These are phyloP conservation scores for Umimayanthus chanpuru DNA, from an alignment of 92 coral and sea anemone genomes.

Conservation along the genomic window DNA sequence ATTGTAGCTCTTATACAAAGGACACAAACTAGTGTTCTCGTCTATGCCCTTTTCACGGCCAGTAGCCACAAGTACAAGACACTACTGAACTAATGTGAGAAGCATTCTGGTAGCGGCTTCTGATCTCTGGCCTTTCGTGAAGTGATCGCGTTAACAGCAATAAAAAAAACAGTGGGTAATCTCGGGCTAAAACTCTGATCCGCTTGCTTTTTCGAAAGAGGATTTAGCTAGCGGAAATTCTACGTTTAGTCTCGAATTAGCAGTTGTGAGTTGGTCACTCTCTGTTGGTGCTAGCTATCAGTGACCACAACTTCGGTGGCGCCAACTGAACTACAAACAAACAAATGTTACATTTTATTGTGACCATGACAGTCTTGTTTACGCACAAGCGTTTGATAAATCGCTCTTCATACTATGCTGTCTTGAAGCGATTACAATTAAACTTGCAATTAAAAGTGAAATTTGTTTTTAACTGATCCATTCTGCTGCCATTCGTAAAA, in stretches of 20 bases:
- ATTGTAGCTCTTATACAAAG: not conserved
- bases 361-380: not conserved
- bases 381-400: slow-evolving; percentile 32
- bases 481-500: slow-evolving; percentile 25
- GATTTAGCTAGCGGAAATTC: slow-evolving; percentile 36
- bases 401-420: slow-evolving; percentile 18
- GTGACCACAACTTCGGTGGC: slow-evolving; percentile 9
- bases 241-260: slow-evolving; percentile 22
- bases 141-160: slow-evolving; percentile 44
- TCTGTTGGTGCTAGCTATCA: not conserved
- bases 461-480: slow-evolving; percentile 36
- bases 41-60: slow-evolving; percentile 16
- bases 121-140: slow-evolving; percentile 5
- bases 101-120: too few species aligned
- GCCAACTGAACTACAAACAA: slow-evolving; percentile 30
- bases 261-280: slow-evolving; percentile 12
- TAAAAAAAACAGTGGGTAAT: slow-evolving; percentile 4
- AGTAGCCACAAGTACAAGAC: not conserved
- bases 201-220: slow-evolving; percentile 32
- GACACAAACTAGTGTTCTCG: not conserved
- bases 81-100: not conserved
- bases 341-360: slow-evolving; percentile 3
- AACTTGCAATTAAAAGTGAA: slow-evolving; percentile 37
- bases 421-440: slow-evolving; percentile 39
- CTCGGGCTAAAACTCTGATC: slow-evolving; percentile 12